Conservation (phyloP, 2,888 invertebrate species). For the Ganaspis brasiliensis region DNA sequence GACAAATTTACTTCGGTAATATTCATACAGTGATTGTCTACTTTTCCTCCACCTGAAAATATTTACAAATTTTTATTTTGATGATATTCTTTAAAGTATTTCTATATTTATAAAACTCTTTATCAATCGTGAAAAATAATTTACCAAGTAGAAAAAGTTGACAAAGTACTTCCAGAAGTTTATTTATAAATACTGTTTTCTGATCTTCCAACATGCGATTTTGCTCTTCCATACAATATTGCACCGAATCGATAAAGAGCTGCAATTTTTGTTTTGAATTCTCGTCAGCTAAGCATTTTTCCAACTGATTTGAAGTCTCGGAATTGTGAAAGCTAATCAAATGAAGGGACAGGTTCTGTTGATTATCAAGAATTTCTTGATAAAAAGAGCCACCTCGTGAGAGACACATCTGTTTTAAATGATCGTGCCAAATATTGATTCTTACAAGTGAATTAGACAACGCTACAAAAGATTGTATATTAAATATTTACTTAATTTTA, state of each 20-base stretch:
- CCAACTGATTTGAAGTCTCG: not conserved
- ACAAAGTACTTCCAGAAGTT: constrained; percentile 20
- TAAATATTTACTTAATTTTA: too few species aligned
- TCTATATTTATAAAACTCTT: too few species aligned
- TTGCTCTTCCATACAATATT: constrained; percentile 5
- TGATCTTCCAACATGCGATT: constrained; percentile 1
- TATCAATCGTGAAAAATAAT: not conserved
- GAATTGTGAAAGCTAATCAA: constrained; percentile 2
- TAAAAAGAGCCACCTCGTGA: not conserved
- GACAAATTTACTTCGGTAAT: not conserved
- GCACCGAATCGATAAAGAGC: not conserved
- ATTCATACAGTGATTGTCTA: not conserved
- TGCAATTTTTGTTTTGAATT: constrained; percentile 8
- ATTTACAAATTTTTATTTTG: not conserved
- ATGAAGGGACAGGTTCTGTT: not conserved
- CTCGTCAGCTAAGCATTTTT: not conserved
- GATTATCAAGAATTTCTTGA: not conserved
- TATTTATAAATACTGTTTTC: not conserved
- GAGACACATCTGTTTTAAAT: not conserved
- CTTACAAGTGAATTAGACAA: not conserved
- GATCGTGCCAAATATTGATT: constrained; percentile 27
- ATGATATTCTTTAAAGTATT: too few species aligned
- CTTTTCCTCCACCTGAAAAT: constrained; percentile 19
- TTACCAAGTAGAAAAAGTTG: not conserved
- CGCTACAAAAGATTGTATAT: not conserved